Evolutionary conservation across 1,140 invertebrate genomes (phyloP), one percentile per base, ranked within the genome.

Genomic region (Drosophila nigrodunni): DNA sequence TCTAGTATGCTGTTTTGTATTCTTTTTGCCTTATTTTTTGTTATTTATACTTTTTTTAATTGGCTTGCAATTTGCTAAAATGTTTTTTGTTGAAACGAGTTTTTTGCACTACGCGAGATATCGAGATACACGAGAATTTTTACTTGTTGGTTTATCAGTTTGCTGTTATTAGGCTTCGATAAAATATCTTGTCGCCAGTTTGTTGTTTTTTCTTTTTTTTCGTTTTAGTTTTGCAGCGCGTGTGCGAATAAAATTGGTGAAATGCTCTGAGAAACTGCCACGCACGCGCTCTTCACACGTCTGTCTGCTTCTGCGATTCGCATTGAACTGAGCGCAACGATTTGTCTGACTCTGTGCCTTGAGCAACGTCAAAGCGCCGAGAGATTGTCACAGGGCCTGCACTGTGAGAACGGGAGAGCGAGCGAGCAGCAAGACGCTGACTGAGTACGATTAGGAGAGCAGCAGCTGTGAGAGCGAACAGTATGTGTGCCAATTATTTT

Each of bases 281-380:
- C 82, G 82, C 82, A 87, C 80, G 83, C 83, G 77, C 72, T 64
- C 52, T 69, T 15, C 25, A 4, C 25, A 85, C 85, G 78, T 73
- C 85, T 21, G 80, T 44, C 49, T 66, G 55, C 49, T 54, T 55
- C 74, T 71, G 47, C 58, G 65, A 43, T 35, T 88, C 71, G 77
- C 69, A 50, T 54, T 65, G 41, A 77, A 89, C 78, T 88, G 78
- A 89, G 8, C 46, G 55, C 30, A 57, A 46, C 61, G 41, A 47
- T 61, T 25, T 47, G 70, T 59, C 76, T 60, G 61, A 13, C 47
- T 21, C 60, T 35, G 43, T 72, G 74, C 62, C 74, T 64, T 43
- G 60, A 77, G 49, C 44, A 44, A 7, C 25, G 47, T 18, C 59
- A 43, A 15, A 73, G 61, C 75, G 18, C 62, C 39, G 55, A 52